phyloP scores from a whole-genome alignment of 2,797 vertebrate species.

The Austrolebias charrua region DNA sequence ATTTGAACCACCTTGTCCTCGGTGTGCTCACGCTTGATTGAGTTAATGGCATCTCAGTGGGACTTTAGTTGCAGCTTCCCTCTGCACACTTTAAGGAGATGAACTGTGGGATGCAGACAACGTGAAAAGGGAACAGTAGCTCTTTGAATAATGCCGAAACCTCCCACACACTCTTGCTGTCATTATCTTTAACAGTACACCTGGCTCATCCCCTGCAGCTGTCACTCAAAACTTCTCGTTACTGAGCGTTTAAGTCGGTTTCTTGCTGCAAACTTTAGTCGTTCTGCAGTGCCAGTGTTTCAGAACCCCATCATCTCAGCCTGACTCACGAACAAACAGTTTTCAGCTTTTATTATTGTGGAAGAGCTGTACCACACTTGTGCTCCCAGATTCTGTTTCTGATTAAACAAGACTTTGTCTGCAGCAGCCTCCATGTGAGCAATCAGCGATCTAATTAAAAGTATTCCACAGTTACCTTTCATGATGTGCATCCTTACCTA shows the following conservation, averaged over 20 bases:
- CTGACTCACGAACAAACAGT: conserved; percentile 2
- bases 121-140: conserved; percentile 28
- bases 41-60: conserved; percentile 33
- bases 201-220: conserved; percentile 23
- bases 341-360: conserved; percentile 16
- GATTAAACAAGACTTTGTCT: conserved; percentile 14
- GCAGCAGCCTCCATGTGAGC: conserved; percentile 1
- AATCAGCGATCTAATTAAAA: conserved; percentile 33
- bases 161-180: conserved; percentile 24
- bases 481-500: conserved; percentile 18
- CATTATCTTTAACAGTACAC: conserved; percentile 56
- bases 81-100: conserved; percentile 26
- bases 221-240: conserved; percentile 9
- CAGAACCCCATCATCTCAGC: conserved; percentile 13
- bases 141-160: conserved; percentile 40
- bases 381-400: conserved; percentile 1
- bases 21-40: conserved; percentile 27
- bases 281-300: conserved; percentile 19
- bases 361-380: background rate
- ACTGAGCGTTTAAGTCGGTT: background rate
- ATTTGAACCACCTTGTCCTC: conserved; percentile 36
- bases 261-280: conserved; percentile 18
- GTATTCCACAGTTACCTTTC: conserved; percentile 5
- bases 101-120: conserved; percentile 14
- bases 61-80: conserved; percentile 36